Evolutionary conservation across 2,888 invertebrate species (phyloP).

Genomic region (Coleophora flavipennella): DNA sequence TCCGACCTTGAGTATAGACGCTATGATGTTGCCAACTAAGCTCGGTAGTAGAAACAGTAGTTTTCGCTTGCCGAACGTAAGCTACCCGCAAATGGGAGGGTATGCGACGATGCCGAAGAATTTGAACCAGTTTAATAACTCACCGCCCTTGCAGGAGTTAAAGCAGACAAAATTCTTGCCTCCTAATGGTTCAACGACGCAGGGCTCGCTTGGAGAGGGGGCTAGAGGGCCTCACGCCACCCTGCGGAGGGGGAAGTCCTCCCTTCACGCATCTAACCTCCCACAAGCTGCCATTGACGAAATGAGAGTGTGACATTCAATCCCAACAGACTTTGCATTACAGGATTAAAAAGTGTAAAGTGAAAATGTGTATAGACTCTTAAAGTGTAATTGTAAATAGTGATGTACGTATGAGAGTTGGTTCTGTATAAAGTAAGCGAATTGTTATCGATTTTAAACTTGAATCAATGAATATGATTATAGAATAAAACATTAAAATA

Average conservation of each 20-base stretch:
- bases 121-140: slow-evolving; percentile 67
- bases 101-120: slow-evolving; percentile 76
- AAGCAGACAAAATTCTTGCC: slow-evolving; percentile 74
- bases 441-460: slow-evolving; percentile 49
- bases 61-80: slow-evolving; percentile 59
- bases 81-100: slow-evolving; percentile 55
- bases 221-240: slow-evolving; percentile 54
- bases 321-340: slow-evolving; percentile 41
- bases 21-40: slow-evolving; percentile 62
- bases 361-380: slow-evolving; percentile 26
- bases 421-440: slow-evolving; percentile 10
- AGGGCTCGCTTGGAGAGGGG: slow-evolving; percentile 42
- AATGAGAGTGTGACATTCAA: slow-evolving; percentile 88
- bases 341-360: slow-evolving; percentile 26
- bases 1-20: slow-evolving; percentile 73
- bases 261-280: slow-evolving; percentile 74
- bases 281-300: slow-evolving; percentile 90
- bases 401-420: slow-evolving; percentile 24
- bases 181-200: slow-evolving; percentile 72
- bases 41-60: slow-evolving; percentile 68
- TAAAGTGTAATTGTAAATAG: slow-evolving; percentile 46
- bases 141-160: slow-evolving; percentile 62
- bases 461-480: slow-evolving; percentile 49
- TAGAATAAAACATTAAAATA: slow-evolving; percentile 36
- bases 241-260: slow-evolving; percentile 52